These are phyloP conservation scores for Euzetes globulus DNA, from an alignment of 2,888 invertebrate genomes.

Conservation along the genomic window DNA sequence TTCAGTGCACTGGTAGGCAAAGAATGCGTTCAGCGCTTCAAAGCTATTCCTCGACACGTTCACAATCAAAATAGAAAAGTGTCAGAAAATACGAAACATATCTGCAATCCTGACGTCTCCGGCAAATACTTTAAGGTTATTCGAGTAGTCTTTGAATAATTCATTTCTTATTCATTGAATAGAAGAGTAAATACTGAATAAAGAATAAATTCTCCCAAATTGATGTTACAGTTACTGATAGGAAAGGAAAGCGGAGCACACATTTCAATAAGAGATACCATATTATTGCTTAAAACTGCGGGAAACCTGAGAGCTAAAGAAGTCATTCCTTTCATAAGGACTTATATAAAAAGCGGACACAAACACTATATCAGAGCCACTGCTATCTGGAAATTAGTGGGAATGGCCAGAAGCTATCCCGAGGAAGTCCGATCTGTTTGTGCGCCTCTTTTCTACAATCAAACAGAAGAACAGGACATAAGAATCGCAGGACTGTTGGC, in stretches of 20 bases:
- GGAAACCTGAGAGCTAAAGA: conserved; percentile 22
- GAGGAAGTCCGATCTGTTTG: not conserved
- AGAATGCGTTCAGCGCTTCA: not conserved
- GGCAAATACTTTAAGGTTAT: conserved; percentile 12
- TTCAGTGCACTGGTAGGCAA: conserved; percentile 25
- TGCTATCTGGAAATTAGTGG: conserved; percentile 1
- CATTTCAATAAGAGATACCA: not conserved
- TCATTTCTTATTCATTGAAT: not conserved
- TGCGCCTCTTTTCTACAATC: not conserved
- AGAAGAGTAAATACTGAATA: not conserved
- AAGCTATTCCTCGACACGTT: not conserved
- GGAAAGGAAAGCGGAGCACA: not conserved
- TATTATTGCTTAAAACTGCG: conserved; percentile 12
- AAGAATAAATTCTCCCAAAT: not conserved
- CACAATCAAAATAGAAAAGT: not conserved
- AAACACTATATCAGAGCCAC: not conserved
- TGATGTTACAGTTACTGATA: conserved; percentile 13
- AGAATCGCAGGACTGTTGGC: not conserved
- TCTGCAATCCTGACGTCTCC: conserved; percentile 12
- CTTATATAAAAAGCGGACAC: not conserved
- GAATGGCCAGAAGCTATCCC: not conserved
- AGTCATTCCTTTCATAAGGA: conserved; percentile 1
- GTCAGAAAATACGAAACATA: not conserved
- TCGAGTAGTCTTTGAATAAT: not conserved
- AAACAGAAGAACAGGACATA: conserved; percentile 5